Evolutionary conservation across 2,888 invertebrate species (phyloP), one percentile per base, ranked within the genome.

Genomic region (Drosophila mettleri): DNA sequence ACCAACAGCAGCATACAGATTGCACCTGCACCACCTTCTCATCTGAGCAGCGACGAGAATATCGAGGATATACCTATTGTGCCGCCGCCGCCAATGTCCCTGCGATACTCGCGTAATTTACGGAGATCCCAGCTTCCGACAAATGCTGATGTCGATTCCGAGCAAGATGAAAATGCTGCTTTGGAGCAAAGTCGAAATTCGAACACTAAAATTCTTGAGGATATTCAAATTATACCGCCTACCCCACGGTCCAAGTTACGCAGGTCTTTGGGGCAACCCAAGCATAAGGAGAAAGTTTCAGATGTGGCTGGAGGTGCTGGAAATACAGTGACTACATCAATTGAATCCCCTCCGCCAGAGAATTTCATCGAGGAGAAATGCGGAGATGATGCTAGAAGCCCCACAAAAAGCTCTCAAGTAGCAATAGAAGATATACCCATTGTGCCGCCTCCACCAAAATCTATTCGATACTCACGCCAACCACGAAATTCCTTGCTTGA

Each of bases 401-500:
- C 1, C 39, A 9, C 39, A 39, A 20, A 20, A 16, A 0, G 12
- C 2, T 14, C 43, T 14, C 14, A 2, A 43, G 2, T 7, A 7
- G 24, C 7, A 1, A n/a, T 45, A n/a, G 22, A 36, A 8, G 27
- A 57, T 20, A 55, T 66, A 33, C 22, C 7, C 16, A 57, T 69
- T 24, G 74, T 75, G 6, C 51, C 73, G 0, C 67, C 81, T 9
- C 76, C 77, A 1, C 51, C 67, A 24, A 22, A 22, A 10, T 43
- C 49, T n/a, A 12, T 46, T 3, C 29, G 59, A 2, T 54, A 39
- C 4, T 53, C 65, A 29, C n/a, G 20, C 3, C n/a, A 8, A 4
- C 24, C 14, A 5, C 12, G 14, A 14, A 20, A 14, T 1, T 48
- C 41, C 22, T 0, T 1, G 36, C 36, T 0, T n/a, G 9, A 36